Evolutionary conservation across 2,888 invertebrate species (phyloP), one percentile per base, ranked within the genome.

Genomic region (Amblyjoppa fuscipennis): DNA sequence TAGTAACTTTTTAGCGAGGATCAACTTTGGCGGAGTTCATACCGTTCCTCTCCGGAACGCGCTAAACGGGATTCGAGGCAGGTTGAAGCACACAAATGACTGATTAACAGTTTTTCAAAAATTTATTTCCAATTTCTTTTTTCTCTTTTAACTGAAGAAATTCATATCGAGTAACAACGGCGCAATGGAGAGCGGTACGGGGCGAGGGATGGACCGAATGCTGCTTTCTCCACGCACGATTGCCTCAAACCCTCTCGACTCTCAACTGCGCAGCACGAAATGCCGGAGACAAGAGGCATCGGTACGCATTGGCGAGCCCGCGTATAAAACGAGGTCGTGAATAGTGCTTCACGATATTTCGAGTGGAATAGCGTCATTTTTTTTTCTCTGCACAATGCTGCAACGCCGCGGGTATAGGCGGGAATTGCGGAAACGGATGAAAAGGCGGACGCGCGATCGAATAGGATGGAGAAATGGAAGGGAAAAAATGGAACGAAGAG

Each of bases 301-400:
- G 75, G 49, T 49, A 75, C 64, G 59, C 61, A 64, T 7, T 31
- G 45, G 61, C 3, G 25, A 34, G 56, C 71, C 31, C 49, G 49
- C 28, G 59, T 11, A 59, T 25, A 25, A 75, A 75, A 75, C 75
- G 75, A 61, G 75, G 75, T 75, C 75, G 75, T 61, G 75, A 61
- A 61, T 45, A 75, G 75, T 75, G 64, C 75, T 75, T 49, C n/a
- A 45, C 75, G 75, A 75, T 75, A 75, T 45, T 75, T 75, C 61
- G 75, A 75, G 75, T 75, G 75, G 61, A 75, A 75, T 61, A 49
- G 28, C 75, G 61, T n/a, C 28, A 68, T 45, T 64, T 61, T 61
- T 75, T 74, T 59, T 9, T 13, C 13, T 59, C 13, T 59, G 31
- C 61, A 49, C 49, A 61, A 61, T 61, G 49, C 64, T 64, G 61